Conservation (phyloP, 2,113 vertebrate species). For the Colossoma macropomum region DNA sequence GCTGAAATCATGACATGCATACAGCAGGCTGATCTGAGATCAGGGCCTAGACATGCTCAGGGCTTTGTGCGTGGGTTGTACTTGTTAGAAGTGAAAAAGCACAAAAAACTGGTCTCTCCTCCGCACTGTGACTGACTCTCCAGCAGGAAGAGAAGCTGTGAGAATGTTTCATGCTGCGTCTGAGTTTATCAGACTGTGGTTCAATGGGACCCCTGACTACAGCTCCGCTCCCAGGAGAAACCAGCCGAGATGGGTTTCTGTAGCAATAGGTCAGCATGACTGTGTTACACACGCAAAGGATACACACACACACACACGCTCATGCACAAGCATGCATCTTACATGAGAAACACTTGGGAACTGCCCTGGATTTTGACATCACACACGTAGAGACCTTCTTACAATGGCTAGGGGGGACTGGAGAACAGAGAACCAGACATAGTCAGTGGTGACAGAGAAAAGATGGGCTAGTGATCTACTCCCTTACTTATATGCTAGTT, state of each 20-base stretch:
- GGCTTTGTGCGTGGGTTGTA: too few species aligned
- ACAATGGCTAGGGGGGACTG: conserved; percentile 87
- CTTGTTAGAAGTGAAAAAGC: too few species aligned
- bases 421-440: conserved; percentile 78
- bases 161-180: conserved; percentile 7
- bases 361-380: conserved; percentile 86
- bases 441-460: conserved; percentile 58
- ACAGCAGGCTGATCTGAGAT: neutral
- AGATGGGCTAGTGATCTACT: too few species aligned
- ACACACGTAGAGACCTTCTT: conserved; percentile 91
- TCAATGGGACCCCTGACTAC: neutral
- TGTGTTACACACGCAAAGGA: conserved; percentile 21
- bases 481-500: too few species aligned
- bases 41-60: neutral
- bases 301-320: conserved; percentile 43
- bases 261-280: neutral
- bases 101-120: too few species aligned
- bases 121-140: too few species aligned
- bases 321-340: conserved; percentile 76
- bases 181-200: conserved; percentile 12
- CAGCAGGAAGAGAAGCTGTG: neutral
- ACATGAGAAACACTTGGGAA: conserved; percentile 90
- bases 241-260: conserved; percentile 51
- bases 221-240: conserved; percentile 44
- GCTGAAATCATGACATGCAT: too few species aligned